Percentiles rank a stretch among this genome's conserved stretches.
Conservation (phyloP, 2,113 vertebrate species). For the Pollachius pollachius region DNA sequence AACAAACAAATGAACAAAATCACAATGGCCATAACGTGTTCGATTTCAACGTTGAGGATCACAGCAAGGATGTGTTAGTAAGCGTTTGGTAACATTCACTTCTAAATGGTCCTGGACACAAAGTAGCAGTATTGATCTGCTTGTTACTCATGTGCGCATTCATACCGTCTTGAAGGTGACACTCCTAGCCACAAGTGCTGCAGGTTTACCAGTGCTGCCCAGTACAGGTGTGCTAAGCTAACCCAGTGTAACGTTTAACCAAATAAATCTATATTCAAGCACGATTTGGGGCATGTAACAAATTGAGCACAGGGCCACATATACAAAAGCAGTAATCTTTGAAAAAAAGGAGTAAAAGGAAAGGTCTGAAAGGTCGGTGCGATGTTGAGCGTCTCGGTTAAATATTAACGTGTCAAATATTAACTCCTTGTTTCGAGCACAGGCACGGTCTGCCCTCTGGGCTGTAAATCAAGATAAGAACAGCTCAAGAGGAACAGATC, state of each 20-base stretch:
- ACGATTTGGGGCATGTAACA: conserved; percentile 35
- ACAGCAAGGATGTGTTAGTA: no score
- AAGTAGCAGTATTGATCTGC: not conserved
- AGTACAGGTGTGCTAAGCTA: not conserved
- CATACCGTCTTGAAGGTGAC: not conserved
- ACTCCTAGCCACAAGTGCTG: not conserved
- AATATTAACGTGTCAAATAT: not conserved
- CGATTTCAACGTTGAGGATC: no score
- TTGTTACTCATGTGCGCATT: not conserved
- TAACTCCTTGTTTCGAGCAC: not conserved
- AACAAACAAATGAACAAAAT: no score
- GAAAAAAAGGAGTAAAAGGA: not conserved
- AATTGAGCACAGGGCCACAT: conserved; percentile 15
- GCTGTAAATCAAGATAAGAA: no score
- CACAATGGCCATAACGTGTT: no score
- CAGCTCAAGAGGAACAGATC: no score
- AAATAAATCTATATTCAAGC: conserved; percentile 49
- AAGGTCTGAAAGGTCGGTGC: conserved; percentile 28
- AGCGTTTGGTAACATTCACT: no score
- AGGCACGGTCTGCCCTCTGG: not conserved
- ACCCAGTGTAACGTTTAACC: conserved; percentile 9
- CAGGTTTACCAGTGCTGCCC: not conserved
- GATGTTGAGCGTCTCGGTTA: not conserved
- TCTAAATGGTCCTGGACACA: no score
- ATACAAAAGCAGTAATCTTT: not conserved